A percentile compares a stretch with the other conserved stretches of the same genome.
phyloP scores from a whole-genome alignment of 2,113 vertebrate genomes.

The Irena cyanogastra region DNA sequence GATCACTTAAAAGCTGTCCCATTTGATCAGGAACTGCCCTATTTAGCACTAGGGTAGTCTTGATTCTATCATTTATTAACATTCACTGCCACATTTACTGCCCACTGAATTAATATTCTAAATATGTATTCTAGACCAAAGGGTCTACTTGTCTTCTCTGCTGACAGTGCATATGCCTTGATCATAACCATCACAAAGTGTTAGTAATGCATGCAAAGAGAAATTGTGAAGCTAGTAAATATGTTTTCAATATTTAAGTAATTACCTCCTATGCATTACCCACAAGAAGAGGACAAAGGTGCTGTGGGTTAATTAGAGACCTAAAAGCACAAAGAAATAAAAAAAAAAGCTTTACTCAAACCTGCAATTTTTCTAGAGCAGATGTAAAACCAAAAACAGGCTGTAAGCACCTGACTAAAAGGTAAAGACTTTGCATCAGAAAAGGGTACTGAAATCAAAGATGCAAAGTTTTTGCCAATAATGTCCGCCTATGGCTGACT shows the following conservation, averaged over 20 bases:
- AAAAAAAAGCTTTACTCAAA: not conserved
- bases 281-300: not conserved
- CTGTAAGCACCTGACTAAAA: not conserved
- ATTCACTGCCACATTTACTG: constrained; percentile 49
- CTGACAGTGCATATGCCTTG: constrained; percentile 43
- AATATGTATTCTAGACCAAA: constrained; percentile 39
- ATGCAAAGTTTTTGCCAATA: not conserved
- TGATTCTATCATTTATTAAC: not conserved
- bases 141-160: constrained; percentile 22
- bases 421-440: not conserved
- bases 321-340: not conserved
- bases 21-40: not conserved
- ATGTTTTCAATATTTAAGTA: not conserved
- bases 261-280: not conserved
- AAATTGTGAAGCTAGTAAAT: constrained; percentile 13
- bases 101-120: constrained; percentile 53
- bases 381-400: not conserved
- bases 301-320: not conserved
- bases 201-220: constrained; percentile 23
- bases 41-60: not conserved
- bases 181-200: constrained; percentile 51
- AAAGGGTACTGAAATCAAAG: not conserved
- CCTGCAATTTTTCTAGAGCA: not conserved
- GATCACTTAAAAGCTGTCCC: not conserved
- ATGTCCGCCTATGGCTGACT: not conserved